phyloP scores from a whole-genome alignment of 2,888 invertebrate genomes.

The Euclidia mi region DNA sequence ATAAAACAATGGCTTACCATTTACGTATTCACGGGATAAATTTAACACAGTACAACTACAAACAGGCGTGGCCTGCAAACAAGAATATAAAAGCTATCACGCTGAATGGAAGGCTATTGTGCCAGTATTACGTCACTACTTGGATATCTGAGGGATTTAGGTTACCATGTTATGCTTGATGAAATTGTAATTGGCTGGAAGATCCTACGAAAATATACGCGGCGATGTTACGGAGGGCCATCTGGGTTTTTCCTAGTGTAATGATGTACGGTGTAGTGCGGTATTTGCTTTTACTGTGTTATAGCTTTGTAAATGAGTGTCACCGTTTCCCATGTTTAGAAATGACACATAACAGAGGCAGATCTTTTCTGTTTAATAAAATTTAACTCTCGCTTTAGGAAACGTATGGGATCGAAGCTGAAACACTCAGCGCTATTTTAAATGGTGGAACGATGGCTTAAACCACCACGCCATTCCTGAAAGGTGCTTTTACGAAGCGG shows the following conservation, averaged over 20 bases:
- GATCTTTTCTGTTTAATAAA: no score
- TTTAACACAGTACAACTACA: constrained; percentile 32
- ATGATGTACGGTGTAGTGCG: no score
- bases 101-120: constrained; percentile 53
- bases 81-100: constrained; percentile 56
- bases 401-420: no score
- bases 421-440: no score
- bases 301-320: no score
- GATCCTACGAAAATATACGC: constrained; percentile 3
- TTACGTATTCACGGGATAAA: constrained; percentile 12
- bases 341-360: no score
- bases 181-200: constrained; percentile 46
- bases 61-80: constrained; percentile 52
- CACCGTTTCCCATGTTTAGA: no score
- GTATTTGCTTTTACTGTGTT: no score
- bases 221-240: background rate
- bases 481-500: no score
- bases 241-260: background rate
- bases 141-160: constrained; percentile 51
- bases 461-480: no score
- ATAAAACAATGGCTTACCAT: constrained; percentile 8
- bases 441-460: no score
- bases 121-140: constrained; percentile 45
- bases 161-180: constrained; percentile 46
- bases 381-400: no score